A percentile compares a stretch with the other conserved stretches of the same genome.
Evolutionary conservation across 1,140 invertebrate genomes (phyloP).

Genomic region (Rhizoglyphus robini): DNA sequence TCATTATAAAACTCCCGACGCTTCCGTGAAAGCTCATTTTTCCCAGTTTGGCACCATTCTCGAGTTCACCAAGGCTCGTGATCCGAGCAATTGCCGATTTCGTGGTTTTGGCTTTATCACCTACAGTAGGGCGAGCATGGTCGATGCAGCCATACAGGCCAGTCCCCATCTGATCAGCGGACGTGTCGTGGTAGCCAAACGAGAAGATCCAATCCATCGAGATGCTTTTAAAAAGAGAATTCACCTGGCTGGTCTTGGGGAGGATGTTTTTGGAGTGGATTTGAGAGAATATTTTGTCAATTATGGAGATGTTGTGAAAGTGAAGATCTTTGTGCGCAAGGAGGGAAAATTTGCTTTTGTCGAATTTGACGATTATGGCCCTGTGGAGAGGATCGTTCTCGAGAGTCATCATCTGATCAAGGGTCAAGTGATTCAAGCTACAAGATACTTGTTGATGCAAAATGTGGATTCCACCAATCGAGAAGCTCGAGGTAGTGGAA

Average conservation of each 20-base stretch:
- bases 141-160: constrained; percentile 82
- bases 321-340: constrained; percentile 80
- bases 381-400: constrained; percentile 78
- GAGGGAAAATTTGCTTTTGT: constrained; percentile 86
- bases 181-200: constrained; percentile 85
- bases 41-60: constrained; percentile 93
- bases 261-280: constrained; percentile 75
- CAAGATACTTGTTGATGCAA: constrained; percentile 40
- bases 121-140: constrained; percentile 74
- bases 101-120: constrained; percentile 95
- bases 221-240: constrained; percentile 74
- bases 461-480: constrained; percentile 33
- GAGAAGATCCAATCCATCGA: constrained; percentile 86
- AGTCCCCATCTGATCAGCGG: constrained; percentile 65
- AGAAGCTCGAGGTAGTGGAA: constrained; percentile 24
- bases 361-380: constrained; percentile 90
- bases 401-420: constrained; percentile 36
- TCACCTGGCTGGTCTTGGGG: constrained; percentile 75
- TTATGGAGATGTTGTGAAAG: constrained; percentile 66
- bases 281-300: constrained; percentile 59
- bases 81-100: constrained; percentile 69
- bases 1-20: constrained; percentile 85
- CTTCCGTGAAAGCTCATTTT: constrained; percentile 76
- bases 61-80: constrained; percentile 96
- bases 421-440: constrained; percentile 37